Percentiles rank a stretch among this genome's conserved stretches.
Conservation (phyloP, 2,113 vertebrate species). For the Larimichthys polyactis region DNA sequence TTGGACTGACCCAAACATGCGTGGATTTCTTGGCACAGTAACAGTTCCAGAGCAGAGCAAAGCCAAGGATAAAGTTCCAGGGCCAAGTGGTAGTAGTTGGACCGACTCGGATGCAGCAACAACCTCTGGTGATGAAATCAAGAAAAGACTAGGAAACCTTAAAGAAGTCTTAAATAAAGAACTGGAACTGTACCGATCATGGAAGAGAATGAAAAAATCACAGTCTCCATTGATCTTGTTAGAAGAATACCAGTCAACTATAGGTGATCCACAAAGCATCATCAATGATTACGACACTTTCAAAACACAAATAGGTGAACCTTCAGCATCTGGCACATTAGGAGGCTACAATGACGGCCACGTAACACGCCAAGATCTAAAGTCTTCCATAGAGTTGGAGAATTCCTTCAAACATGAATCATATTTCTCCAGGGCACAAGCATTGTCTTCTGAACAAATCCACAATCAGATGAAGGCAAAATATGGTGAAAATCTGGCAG, state of each 20-base stretch:
- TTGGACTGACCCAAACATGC: constrained; percentile 20
- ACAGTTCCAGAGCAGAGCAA: no score
- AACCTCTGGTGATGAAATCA: no score
- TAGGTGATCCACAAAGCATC: accelerated
- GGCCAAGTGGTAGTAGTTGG: no score
- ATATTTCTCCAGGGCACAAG: constrained; percentile 24
- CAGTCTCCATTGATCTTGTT: no score
- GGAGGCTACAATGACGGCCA: background rate
- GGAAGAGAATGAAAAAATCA: background rate
- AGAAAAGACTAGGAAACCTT: background rate
- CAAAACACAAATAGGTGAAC: background rate
- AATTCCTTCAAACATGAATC: constrained; percentile 52
- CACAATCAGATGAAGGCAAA: constrained; percentile 14
- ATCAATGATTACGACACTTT: background rate
- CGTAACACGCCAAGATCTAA: background rate
- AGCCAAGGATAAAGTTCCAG: no score
- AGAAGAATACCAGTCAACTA: background rate
- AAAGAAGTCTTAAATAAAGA: accelerated
- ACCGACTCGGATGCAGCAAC: no score
- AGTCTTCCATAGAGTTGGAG: constrained; percentile 31
- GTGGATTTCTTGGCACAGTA: constrained; percentile 50
- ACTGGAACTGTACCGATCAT: background rate
- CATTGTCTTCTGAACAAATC: constrained; percentile 3
- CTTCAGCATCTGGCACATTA: background rate
- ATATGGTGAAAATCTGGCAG: constrained; percentile 33